Evolutionary conservation across 1,140 invertebrate species (phyloP).

Genomic region (Maniola jurtina): DNA sequence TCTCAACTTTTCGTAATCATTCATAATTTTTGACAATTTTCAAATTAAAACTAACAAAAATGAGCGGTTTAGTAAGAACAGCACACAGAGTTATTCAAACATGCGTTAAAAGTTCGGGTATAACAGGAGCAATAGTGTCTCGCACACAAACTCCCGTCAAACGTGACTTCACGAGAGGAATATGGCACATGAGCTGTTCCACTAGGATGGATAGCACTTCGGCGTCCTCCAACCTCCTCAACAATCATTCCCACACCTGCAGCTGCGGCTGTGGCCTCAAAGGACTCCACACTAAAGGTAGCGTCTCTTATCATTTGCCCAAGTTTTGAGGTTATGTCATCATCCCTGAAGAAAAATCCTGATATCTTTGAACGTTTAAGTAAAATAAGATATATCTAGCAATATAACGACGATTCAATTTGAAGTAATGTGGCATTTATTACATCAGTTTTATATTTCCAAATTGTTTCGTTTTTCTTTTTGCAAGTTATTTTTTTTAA

Average conservation of each 20-base stretch:
- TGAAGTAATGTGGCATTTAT: background rate
- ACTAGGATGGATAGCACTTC: slow-evolving; percentile 53
- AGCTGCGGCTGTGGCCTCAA: slow-evolving; percentile 81
- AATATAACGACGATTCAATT: background rate
- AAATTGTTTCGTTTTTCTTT: slow-evolving; percentile 11
- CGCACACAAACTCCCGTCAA: slow-evolving; percentile 75
- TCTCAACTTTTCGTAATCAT: background rate
- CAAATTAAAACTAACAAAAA: slow-evolving; percentile 62
- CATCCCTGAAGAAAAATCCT: background rate
- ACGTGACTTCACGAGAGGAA: slow-evolving; percentile 81
- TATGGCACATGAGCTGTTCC: slow-evolving; percentile 84
- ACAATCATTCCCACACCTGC: slow-evolving; percentile 77
- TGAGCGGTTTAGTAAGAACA: slow-evolving; percentile 84
- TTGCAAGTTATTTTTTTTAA: slow-evolving; percentile 18
- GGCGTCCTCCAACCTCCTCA: slow-evolving; percentile 51
- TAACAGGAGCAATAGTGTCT: slow-evolving; percentile 72
- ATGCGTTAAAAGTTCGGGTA: slow-evolving; percentile 72
- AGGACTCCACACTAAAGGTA: slow-evolving; percentile 85
- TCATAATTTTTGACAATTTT: background rate
- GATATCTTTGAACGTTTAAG: too few species aligned
- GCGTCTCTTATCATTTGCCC: slow-evolving; percentile 10
- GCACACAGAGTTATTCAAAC: slow-evolving; percentile 76
- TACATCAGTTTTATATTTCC: background rate
- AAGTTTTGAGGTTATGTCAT: slow-evolving; percentile 68
- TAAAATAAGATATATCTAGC: too few species aligned